phyloP scores from a whole-genome alignment of 2,113 vertebrate species.

The Morone chrysops region DNA sequence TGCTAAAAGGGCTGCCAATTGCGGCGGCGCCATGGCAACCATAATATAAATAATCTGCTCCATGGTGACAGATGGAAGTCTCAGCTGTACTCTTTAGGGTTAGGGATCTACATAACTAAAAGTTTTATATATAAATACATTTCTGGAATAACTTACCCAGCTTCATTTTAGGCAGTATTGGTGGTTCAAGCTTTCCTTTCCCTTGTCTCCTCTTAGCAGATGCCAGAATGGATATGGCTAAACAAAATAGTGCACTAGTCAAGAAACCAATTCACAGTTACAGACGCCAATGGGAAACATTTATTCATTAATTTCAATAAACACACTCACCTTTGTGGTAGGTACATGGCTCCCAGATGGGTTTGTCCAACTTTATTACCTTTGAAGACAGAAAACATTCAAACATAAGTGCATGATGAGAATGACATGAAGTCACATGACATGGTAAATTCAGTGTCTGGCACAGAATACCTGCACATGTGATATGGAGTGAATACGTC shows the following conservation, averaged over 20 bases:
- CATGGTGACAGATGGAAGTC: too few species aligned
- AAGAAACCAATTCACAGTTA: neutral
- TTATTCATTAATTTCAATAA: neutral
- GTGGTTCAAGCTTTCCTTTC: neutral
- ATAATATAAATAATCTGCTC: too few species aligned
- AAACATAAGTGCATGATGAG: neutral
- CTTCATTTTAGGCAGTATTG: neutral
- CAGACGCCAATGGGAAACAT: neutral
- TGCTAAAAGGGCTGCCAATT: too few species aligned
- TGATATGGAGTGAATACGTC: neutral
- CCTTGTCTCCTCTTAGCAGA: neutral
- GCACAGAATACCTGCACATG: constrained; percentile 57
- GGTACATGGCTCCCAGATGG: constrained; percentile 14
- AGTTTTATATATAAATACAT: neutral
- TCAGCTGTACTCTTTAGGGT: too few species aligned
- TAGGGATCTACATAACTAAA: neutral
- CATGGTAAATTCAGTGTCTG: neutral
- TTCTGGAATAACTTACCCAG: constrained; percentile 54
- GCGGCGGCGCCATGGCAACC: too few species aligned
- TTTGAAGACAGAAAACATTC: constrained; percentile 10
- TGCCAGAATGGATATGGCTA: neutral
- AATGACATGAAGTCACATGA: neutral
- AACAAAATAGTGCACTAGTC: neutral
- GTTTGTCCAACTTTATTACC: constrained; percentile 4
- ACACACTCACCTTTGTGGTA: constrained; percentile 27